phyloP scores from a whole-genome alignment of 1,140 invertebrate genomes.

The Plodia interpunctella region DNA sequence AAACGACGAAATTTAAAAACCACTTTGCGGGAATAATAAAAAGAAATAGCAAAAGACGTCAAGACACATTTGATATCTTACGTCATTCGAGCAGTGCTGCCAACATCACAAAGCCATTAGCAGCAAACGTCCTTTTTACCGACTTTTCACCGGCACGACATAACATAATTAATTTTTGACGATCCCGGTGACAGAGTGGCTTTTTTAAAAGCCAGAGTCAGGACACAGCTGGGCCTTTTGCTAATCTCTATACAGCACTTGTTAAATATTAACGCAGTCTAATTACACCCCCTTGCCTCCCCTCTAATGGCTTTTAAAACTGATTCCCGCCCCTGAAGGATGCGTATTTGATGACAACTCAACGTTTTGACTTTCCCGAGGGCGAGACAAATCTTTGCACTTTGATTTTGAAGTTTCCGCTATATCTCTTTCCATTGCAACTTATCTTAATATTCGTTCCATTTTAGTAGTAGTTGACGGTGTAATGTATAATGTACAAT shows the following conservation, averaged over 20 bases:
- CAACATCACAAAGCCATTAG: conserved; percentile 55
- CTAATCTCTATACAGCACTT: conserved; percentile 69
- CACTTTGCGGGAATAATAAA: neutral
- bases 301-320: conserved; percentile 75
- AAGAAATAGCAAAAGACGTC: conserved; percentile 1
- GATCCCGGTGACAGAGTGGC: conserved; percentile 49
- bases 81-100: conserved; percentile 9
- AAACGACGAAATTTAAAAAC: neutral
- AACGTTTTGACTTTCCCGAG: conserved; percentile 38
- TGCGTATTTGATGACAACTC: conserved; percentile 75
- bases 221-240: conserved; percentile 55
- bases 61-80: conserved; percentile 15
- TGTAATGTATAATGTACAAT: conserved; percentile 6
- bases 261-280: conserved; percentile 76
- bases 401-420: conserved; percentile 36
- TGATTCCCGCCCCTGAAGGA: conserved; percentile 70
- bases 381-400: conserved; percentile 27
- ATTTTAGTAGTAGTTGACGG: neutral
- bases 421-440: conserved; percentile 3
- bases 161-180: conserved; percentile 68
- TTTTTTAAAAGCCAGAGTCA: conserved; percentile 60
- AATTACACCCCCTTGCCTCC: conserved; percentile 61
- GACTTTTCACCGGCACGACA: conserved; percentile 25
- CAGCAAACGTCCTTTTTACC: conserved; percentile 39
- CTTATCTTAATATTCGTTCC: neutral